Evolutionary conservation across 2,113 vertebrate species (phyloP), one percentile per base, ranked within the genome.

Genomic region (Salvelinus namaycush): DNA sequence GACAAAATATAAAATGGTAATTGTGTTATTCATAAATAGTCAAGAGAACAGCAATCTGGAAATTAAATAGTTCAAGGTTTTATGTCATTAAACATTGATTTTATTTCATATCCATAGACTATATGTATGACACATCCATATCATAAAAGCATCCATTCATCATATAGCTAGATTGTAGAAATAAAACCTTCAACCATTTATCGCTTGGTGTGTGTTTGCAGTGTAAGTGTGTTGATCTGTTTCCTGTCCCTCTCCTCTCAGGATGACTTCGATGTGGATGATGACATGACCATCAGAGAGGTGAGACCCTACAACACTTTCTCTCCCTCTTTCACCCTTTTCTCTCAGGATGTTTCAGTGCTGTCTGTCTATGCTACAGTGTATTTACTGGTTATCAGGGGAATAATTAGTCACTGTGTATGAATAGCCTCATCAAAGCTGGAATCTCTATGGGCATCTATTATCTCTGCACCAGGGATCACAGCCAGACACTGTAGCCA

Each of bases 271-370:
- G 94, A 95, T 9, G 79, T 93, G 80, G 93, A 95, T 79, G 94
- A 94, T 11, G 94, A 94, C 88, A 96, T 96, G 96, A 96, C 92
- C 0, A 87, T 94, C 0, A 84, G 91, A 5, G 96, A 97, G 96
- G 97, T 98, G 84, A 95, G 91, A 72, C 22, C 20, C 16, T 54
- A 54, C 16, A 16, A 18, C 51, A 74, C 18, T 34, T 24, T 26
- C 20, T 27, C 67, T 4, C 67, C 67, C 59, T n/a, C 59, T 44
- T 9, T 44, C 39, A 11, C 65, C 65, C 12, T 26, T 26, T 20
- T 57, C 54, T 14, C 11, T 24, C 64, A 27, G 26, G 26, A 16
- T 27, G 20, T 64, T 1, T n/a, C 60, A 66, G 64, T 26, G 64
- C n/a, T n/a, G 16, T 22, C 60, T 22, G 16, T 54, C 51, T 16